phyloP scores from a whole-genome alignment of 23 tunicate genomes.

The Trididemnum clinides region DNA sequence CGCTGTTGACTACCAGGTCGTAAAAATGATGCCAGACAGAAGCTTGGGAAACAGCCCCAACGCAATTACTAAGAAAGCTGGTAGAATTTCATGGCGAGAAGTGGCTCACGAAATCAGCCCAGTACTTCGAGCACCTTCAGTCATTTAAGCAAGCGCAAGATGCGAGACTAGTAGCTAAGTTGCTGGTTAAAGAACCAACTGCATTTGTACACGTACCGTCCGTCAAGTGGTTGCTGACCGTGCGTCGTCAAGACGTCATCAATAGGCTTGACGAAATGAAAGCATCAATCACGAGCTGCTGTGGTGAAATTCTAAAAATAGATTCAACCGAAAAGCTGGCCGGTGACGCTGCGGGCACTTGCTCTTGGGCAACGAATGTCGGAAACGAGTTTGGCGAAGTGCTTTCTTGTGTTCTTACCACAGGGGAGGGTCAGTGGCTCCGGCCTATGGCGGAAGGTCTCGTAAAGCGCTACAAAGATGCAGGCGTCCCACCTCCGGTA shows the following conservation, averaged over 20 bases:
- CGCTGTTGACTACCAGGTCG: neutral
- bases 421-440: neutral
- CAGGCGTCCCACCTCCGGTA: slow-evolving; percentile 29
- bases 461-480: neutral
- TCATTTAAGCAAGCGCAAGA: too few relatives aligned
- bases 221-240: slow-evolving; percentile 21
- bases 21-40: neutral
- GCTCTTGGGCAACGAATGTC: slow-evolving; percentile 41
- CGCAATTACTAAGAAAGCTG: neutral
- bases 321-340: slow-evolving; percentile 46
- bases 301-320: slow-evolving; percentile 32
- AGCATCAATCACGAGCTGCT: slow-evolving; percentile 28
- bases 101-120: neutral
- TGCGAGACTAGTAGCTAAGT: too few relatives aligned
- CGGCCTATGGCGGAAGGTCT: slow-evolving; percentile 34
- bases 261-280: slow-evolving; percentile 7
- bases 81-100: neutral
- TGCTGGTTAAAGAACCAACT: slow-evolving; percentile 4
- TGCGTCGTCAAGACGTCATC: neutral
- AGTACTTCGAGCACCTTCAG: too few relatives aligned
- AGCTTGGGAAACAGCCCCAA: slow-evolving; percentile 19
- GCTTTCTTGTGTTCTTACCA: slow-evolving; percentile 27
- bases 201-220: neutral
- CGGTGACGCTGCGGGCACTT: slow-evolving; percentile 29
- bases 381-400: slow-evolving; percentile 50